Evolutionary conservation across 1,140 invertebrate species (phyloP).

Genomic region (Dryas iulia): DNA sequence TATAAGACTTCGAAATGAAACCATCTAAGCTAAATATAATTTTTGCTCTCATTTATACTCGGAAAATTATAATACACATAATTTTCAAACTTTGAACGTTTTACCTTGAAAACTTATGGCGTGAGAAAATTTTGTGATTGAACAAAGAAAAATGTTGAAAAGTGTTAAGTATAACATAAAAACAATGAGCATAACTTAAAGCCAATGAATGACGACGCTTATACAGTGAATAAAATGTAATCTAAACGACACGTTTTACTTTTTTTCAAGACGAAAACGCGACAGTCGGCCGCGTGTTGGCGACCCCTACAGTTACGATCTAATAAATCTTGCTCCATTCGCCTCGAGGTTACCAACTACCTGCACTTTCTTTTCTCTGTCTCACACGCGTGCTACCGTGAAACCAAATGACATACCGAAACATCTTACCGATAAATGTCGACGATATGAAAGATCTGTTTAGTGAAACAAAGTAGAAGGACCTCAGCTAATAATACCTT

Average conservation of each 20-base stretch:
- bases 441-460: slow-evolving; percentile 9
- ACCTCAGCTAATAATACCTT: background rate
- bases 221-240: slow-evolving; percentile 3
- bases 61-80: background rate
- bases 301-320: slow-evolving; percentile 67
- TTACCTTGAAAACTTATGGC: background rate
- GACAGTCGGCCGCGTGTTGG: slow-evolving; percentile 43
- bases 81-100: background rate
- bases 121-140: background rate
- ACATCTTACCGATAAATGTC: slow-evolving; percentile 10
- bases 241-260: slow-evolving; percentile 10
- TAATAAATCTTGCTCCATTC: slow-evolving; percentile 62
- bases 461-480: background rate
- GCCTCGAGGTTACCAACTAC: slow-evolving; percentile 54
- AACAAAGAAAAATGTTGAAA: background rate
- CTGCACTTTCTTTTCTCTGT: slow-evolving; percentile 73
- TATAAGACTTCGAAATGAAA: slow-evolving; percentile 2
- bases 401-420: slow-evolving; percentile 34
- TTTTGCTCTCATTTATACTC: background rate
- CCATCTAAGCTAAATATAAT: background rate
- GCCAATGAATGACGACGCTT: background rate
- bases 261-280: slow-evolving; percentile 23
- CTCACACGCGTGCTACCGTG: slow-evolving; percentile 48
- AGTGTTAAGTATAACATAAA: background rate
- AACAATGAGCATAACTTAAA: background rate